Percentiles rank a stretch among this genome's conserved stretches.
Evolutionary conservation across 2,797 vertebrate genomes (phyloP).

Genomic region (Microctenopoma stevenorrisi): DNA sequence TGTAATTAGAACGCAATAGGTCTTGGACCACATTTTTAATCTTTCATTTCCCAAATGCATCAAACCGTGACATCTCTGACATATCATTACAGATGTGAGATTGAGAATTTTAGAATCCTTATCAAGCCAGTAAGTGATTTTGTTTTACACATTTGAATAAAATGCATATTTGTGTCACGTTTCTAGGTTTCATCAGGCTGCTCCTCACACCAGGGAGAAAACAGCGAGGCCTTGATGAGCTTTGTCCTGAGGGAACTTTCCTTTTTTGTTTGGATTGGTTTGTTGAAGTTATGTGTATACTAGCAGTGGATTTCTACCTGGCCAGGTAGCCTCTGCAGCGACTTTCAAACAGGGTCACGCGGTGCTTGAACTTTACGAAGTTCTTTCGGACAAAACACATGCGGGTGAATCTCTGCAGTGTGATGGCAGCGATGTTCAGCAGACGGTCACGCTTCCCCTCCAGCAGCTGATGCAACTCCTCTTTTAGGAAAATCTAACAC

Average conservation of each 20-base stretch:
- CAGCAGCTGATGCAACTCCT: constrained; percentile 91
- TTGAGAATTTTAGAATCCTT: constrained; percentile 31
- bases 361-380: constrained; percentile 84
- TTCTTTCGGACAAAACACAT: constrained; percentile 87
- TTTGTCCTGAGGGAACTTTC: constrained; percentile 14
- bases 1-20: background rate
- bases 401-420: constrained; percentile 89
- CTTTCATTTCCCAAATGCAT: constrained; percentile 25
- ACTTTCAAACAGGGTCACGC: constrained; percentile 86
- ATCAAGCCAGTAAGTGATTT: constrained; percentile 19
- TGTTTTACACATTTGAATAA: constrained; percentile 31
- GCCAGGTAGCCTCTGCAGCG: constrained; percentile 86
- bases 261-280: background rate
- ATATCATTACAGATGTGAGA: constrained; percentile 39
- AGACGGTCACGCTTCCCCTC: constrained; percentile 91
- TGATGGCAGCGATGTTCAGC: constrained; percentile 88
- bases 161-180: constrained; percentile 31
- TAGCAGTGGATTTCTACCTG: constrained; percentile 78
- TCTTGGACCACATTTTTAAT: background rate
- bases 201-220: constrained; percentile 49
- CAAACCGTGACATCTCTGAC: constrained; percentile 27
- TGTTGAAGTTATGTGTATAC: background rate
- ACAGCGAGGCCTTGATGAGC: constrained; percentile 46
- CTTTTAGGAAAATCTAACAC: constrained; percentile 93
- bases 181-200: constrained; percentile 11